A percentile compares a stretch with the other conserved stretches of the same genome.
phyloP scores from a whole-genome alignment of 2,888 invertebrate species.

The Leptinotarsa juncta region DNA sequence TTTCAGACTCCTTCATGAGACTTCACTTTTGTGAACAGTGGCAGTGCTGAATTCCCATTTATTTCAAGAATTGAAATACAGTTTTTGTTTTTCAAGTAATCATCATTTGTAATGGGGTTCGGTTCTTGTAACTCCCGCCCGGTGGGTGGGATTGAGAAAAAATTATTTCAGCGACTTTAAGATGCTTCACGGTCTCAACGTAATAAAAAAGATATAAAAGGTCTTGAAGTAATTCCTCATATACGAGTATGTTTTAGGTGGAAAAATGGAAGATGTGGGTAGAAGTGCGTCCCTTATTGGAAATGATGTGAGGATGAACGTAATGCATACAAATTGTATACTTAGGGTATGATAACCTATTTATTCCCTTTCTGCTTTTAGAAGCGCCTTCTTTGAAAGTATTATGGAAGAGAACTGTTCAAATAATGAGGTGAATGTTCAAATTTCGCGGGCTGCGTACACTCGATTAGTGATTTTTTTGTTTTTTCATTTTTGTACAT shows the following conservation, averaged over 20 bases:
- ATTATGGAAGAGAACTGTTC: too few relatives aligned
- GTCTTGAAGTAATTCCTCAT: background rate
- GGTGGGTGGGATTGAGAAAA: background rate
- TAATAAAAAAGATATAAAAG: background rate
- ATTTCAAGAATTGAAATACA: too few relatives aligned
- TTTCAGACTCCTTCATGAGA: too few relatives aligned
- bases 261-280: conserved; percentile 1
- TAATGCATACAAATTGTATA: conserved; percentile 13
- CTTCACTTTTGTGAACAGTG: too few relatives aligned
- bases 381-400: background rate
- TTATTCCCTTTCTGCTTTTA: background rate
- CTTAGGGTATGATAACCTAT: background rate
- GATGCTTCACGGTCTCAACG: background rate
- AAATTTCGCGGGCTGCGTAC: too few relatives aligned
- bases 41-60: too few relatives aligned
- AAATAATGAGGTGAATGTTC: too few relatives aligned
- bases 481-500: too few relatives aligned
- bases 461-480: too few relatives aligned
- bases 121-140: background rate
- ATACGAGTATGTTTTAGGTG: background rate
- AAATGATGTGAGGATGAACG: conserved; percentile 12
- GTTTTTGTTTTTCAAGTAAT: too few relatives aligned
- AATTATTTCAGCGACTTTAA: background rate
- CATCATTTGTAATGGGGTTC: background rate
- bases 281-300: background rate